Evolutionary conservation across 2,797 vertebrate species (phyloP).

Genomic region (Cephalopachus bancanus): DNA sequence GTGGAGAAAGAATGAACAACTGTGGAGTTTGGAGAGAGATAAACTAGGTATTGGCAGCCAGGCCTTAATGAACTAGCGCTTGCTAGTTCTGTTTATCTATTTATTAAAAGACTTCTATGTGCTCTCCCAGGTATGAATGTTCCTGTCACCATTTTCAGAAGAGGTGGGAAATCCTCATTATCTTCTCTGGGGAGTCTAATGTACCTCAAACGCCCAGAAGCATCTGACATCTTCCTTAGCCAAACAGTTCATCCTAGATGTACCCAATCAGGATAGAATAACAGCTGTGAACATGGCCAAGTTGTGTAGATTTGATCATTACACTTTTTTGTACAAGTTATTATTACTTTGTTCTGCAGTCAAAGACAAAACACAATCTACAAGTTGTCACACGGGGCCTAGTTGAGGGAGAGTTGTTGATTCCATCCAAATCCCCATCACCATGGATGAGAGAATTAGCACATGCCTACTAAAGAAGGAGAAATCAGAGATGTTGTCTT

Average conservation of each 20-base stretch:
- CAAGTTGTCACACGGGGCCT: not conserved
- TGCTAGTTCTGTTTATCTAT: not conserved
- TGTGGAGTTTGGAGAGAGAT: not conserved
- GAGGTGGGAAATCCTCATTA: not conserved
- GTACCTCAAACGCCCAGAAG: not conserved
- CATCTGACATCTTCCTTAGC: not conserved
- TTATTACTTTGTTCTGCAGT: not conserved
- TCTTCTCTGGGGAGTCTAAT: not conserved
- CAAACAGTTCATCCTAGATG: not conserved
- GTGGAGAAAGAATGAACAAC: not conserved
- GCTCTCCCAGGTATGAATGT: not conserved
- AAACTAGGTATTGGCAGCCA: not conserved
- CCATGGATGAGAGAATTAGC: not conserved
- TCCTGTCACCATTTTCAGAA: not conserved
- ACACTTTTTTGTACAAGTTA: not conserved
- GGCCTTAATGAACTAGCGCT: not conserved
- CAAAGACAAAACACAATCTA: not conserved
- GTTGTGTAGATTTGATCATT: not conserved
- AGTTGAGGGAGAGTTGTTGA: not conserved
- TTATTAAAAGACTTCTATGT: not conserved
- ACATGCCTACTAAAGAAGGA: not conserved
- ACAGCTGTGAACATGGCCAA: not conserved
- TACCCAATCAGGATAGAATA: not conserved
- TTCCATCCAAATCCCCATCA: not conserved
- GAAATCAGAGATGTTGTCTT: not conserved